Evolutionary conservation across 2,888 invertebrate genomes (phyloP).

Genomic region (Aporophyla nigra): DNA sequence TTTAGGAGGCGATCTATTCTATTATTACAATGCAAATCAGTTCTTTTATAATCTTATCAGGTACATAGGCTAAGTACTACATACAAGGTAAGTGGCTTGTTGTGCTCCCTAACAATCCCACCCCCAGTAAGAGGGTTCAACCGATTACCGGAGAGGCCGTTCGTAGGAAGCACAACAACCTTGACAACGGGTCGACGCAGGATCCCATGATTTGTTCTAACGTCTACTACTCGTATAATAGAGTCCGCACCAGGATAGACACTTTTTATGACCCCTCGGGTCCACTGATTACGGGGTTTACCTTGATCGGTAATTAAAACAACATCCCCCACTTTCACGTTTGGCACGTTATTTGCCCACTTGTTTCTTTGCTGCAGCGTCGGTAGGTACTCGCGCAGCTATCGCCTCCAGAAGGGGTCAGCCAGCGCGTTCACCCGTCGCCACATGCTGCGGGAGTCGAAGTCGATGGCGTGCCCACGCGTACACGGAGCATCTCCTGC

Average conservation of each 20-base stretch:
- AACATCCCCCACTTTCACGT: neutral
- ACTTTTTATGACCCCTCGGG: neutral
- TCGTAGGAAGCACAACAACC: no score
- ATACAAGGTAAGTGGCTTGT: no score
- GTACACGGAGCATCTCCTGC: neutral
- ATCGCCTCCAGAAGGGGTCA: constrained; percentile 1
- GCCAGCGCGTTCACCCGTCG: neutral
- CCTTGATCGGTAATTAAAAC: neutral
- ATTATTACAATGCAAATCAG: no score
- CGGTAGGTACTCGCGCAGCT: neutral
- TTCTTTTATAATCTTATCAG: no score
- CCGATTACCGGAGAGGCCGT: no score
- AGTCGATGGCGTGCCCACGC: neutral
- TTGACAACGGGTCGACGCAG: no score
- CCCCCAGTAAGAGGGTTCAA: no score
- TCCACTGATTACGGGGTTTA: neutral
- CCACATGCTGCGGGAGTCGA: neutral
- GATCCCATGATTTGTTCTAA: no score
- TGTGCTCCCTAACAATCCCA: no score
- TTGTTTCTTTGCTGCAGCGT: neutral
- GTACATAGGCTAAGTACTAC: no score
- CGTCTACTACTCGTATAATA: no score
- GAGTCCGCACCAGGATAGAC: neutral
- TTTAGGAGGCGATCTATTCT: no score
- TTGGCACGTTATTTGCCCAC: neutral